Base-by-base conservation (phyloP, 1,140 invertebrate species). In the Caenorhabditis remanei region DNA sequence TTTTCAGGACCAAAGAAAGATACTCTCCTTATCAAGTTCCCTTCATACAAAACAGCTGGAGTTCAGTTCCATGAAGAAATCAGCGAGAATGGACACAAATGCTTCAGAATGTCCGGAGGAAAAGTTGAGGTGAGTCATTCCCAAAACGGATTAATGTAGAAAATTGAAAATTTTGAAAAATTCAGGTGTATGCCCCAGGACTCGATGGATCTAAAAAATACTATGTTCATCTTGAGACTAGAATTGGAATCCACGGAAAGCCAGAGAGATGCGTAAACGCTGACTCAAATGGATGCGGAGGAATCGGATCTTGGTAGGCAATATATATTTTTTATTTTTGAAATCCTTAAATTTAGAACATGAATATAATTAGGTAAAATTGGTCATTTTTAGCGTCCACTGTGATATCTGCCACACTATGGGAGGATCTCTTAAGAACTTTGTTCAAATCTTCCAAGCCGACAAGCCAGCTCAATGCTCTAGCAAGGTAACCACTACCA, bases 241-340 rank as follows among this genome's bases (percentile, higher is more conserved):
- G 91, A 75, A 92, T 92, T 56, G 91, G 91, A 24, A 93, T 92
- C 50, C 90, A 93, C 67, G 91, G 91, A 75, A 92, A 92, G 84
- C 91, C 91, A 13, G 91, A 92, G 55, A 87, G 91, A 55, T 92
- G 91, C 55, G 92, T 93, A 4, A 92, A 92, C 88, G 89, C 92
- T 8, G 91, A 93, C 61, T 86, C 90, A 53, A 91, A 92, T 21
- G 91, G 91, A 43, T 92, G 91, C 83, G 92, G 92, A 40, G 91
- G 91, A 48, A 93, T 92, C 32, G 91, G 91, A 61, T 93, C 91
- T 19, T 92, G 91, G 90, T 91, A 41, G 83, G 88, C 19, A 14
- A 63, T 32, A 63, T 9, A 63, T n/a, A n/a, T n/a, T n/a, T n/a
- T n/a, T n/a, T n/a, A n/a, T n/a, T 32, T 32, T 32, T 32, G 32